phyloP scores from a whole-genome alignment of 2,888 invertebrate genomes.

The Protonemura montana region DNA sequence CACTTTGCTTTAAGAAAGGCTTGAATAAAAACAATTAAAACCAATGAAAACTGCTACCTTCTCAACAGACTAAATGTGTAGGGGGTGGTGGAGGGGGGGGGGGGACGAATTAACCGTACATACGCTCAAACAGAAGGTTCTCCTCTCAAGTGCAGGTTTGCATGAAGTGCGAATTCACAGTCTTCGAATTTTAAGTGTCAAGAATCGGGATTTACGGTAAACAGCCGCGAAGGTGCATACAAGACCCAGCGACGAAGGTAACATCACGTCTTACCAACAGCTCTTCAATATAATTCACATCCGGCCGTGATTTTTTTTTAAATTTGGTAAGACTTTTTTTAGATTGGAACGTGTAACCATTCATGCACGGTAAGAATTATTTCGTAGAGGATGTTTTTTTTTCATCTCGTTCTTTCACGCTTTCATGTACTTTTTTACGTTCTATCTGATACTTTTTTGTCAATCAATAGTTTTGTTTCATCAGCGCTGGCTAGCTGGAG shows the following conservation, averaged over 20 bases:
- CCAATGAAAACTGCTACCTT: no score
- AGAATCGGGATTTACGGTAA: not conserved
- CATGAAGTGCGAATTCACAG: no score
- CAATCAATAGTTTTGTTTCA: constrained; percentile 42
- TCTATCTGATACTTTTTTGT: constrained; percentile 14
- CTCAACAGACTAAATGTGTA: no score
- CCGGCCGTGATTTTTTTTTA: constrained; percentile 40
- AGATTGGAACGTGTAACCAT: constrained; percentile 45
- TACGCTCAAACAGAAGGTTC: no score
- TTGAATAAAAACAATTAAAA: no score
- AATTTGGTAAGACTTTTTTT: constrained; percentile 42
- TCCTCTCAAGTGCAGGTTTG: no score
- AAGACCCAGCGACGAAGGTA: not conserved
- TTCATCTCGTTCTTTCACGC: constrained; percentile 30
- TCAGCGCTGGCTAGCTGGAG: not conserved
- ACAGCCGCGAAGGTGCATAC: not conserved
- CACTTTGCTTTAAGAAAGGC: no score
- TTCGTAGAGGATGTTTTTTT: constrained; percentile 36
- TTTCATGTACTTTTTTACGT: constrained; percentile 35
- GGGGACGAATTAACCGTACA: no score
- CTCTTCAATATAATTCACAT: constrained; percentile 41
- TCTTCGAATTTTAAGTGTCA: not conserved
- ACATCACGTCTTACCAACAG: constrained; percentile 29
- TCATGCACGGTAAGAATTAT: constrained; percentile 46
- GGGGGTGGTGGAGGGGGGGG: no score